A percentile compares a stretch with the other conserved stretches of the same genome.
Conservation (phyloP, 2,797 vertebrate species). For the Accipiter minullus region DNA sequence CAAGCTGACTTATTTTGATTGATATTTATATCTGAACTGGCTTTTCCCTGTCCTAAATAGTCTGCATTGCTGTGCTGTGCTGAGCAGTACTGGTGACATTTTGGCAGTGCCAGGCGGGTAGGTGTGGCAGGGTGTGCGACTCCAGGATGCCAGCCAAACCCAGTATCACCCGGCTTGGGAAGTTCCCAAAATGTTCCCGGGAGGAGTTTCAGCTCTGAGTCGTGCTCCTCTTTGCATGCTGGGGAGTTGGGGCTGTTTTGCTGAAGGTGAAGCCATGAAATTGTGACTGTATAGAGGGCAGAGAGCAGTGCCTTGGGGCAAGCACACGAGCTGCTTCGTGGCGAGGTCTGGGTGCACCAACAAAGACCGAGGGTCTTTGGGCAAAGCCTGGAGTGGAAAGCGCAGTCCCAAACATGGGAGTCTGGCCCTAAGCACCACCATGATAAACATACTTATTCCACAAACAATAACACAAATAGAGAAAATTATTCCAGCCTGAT, state of each 20-base stretch:
- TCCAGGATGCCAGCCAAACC: not conserved
- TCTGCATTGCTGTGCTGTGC: not conserved
- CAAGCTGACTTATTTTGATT: not conserved
- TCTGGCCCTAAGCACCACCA: not conserved
- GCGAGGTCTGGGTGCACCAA: not conserved
- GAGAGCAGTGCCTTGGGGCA: accelerated
- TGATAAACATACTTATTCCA: not conserved
- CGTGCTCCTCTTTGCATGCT: not conserved
- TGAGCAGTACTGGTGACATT: not conserved
- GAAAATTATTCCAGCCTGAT: not conserved
- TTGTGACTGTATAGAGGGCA: accelerated
- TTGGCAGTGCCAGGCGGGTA: not conserved
- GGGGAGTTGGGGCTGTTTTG: not conserved
- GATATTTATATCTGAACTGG: not conserved
- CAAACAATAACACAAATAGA: not conserved
- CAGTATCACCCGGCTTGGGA: not conserved
- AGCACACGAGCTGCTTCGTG: accelerated
- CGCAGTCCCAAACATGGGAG: accelerated
- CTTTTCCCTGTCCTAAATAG: not conserved
- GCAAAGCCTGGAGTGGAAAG: not conserved
- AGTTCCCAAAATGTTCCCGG: not conserved
- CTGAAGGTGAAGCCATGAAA: not conserved
- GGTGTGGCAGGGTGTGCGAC: not conserved
- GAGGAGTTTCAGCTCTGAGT: not conserved
- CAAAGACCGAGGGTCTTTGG: not conserved